Percentiles rank a stretch among this genome's conserved stretches.
Conservation (phyloP, 2,113 vertebrate species). For the Pyrgilauda ruficollis region DNA sequence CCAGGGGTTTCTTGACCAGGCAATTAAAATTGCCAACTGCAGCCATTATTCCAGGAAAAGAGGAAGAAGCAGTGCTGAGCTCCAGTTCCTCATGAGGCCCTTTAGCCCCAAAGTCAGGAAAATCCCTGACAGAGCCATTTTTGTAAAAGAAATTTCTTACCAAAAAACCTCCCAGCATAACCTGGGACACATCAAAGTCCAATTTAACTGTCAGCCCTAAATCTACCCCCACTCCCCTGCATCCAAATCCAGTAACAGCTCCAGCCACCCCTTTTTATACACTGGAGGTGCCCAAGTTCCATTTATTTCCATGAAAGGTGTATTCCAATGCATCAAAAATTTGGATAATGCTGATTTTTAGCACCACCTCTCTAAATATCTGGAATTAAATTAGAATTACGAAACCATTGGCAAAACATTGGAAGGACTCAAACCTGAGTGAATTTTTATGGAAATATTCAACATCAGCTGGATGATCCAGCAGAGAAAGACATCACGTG, state of each 20-base stretch:
- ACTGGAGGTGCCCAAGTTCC: not conserved
- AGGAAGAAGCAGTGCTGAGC: not conserved
- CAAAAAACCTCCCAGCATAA: not conserved
- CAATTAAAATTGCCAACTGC: not conserved
- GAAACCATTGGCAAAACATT: not conserved
- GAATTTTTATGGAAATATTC: not conserved
- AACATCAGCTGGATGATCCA: not conserved
- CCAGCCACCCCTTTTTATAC: not conserved
- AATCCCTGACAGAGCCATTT: not conserved
- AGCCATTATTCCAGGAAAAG: not conserved
- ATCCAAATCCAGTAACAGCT: not conserved
- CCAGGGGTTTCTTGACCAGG: rapidly evolving
- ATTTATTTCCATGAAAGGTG: not conserved
- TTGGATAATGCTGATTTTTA: rapidly evolving
- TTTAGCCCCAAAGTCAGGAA: not conserved
- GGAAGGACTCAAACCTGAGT: not conserved
- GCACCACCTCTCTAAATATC: not conserved
- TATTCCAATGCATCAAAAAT: not conserved
- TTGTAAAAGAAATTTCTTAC: not conserved
- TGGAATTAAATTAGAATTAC: not conserved
- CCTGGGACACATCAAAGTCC: not conserved
- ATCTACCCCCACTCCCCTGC: not conserved
- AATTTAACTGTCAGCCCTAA: not conserved
- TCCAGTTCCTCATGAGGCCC: not conserved
- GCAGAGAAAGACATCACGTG: not conserved